phyloP scores from a whole-genome alignment of 1,140 invertebrate species.

The Zaprionus ghesquierei region DNA sequence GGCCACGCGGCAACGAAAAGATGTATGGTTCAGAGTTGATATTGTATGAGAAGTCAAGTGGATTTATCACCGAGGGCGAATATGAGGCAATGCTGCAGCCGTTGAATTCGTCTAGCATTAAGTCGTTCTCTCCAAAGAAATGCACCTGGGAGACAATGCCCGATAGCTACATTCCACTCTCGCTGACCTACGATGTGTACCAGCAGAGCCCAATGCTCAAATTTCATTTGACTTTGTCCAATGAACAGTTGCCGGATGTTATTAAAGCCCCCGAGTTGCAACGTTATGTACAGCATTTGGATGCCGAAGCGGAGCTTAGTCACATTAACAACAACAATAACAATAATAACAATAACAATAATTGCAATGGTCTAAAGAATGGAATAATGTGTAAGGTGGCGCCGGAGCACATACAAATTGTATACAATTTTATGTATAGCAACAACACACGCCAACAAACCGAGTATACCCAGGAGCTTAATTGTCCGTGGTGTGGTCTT shows the following conservation, averaged over 20 bases:
- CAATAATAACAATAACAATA: constrained; percentile 60
- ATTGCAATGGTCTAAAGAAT: constrained; percentile 50
- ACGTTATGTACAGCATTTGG: constrained; percentile 66
- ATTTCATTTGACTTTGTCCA: constrained; percentile 92
- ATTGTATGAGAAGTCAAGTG: constrained; percentile 94
- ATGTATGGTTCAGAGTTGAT: constrained; percentile 93
- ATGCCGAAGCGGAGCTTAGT: constrained; percentile 46
- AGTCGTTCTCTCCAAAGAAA: constrained; percentile 86
- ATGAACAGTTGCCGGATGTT: constrained; percentile 87
- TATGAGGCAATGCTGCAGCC: constrained; percentile 94
- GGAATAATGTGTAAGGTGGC: constrained; percentile 46
- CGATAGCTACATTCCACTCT: constrained; percentile 86
- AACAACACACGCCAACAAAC: constrained; percentile 97
- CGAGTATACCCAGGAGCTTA: constrained; percentile 94
- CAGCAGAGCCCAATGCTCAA: constrained; percentile 91
- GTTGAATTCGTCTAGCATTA: constrained; percentile 85
- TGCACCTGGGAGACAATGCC: constrained; percentile 92
- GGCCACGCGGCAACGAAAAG: constrained; percentile 83
- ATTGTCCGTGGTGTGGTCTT: constrained; percentile 97
- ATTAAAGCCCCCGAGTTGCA: constrained; percentile 84
- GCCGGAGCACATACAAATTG: constrained; percentile 87
- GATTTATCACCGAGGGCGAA: constrained; percentile 93
- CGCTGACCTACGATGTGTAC: constrained; percentile 86
- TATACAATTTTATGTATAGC: constrained; percentile 98
- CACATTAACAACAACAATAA: constrained; percentile 65